A percentile compares a stretch with the other conserved stretches of the same genome.
Conservation (phyloP, 2,113 vertebrate genomes). For the Perca fluviatilis region DNA sequence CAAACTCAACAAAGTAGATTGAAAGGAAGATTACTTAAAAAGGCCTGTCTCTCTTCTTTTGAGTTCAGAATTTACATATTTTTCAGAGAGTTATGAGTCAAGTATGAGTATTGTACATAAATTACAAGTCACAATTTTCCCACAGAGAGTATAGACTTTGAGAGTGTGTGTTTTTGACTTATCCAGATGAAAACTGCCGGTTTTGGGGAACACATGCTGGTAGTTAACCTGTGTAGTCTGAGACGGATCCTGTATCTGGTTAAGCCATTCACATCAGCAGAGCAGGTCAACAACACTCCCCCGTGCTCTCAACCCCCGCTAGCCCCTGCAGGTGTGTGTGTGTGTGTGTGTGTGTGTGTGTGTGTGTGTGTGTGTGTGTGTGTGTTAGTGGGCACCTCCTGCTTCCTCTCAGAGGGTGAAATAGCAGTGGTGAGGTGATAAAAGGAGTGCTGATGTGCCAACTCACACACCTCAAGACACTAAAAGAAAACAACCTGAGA, state of each 20-base stretch:
- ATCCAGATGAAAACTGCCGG: slow-evolving; percentile 38
- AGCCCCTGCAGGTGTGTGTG: slow-evolving; percentile 66
- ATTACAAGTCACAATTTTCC: slow-evolving; percentile 11
- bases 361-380: slow-evolving; percentile 58
- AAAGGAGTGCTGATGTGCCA: slow-evolving; percentile 79
- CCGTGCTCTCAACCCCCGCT: slow-evolving; percentile 21
- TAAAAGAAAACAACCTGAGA: slow-evolving; percentile 64
- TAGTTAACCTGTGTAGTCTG: slow-evolving; percentile 71
- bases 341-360: slow-evolving; percentile 61
- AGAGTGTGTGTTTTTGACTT: slow-evolving; percentile 19
- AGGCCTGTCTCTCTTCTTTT: not conserved
- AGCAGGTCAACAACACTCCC: slow-evolving; percentile 52
- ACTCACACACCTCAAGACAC: slow-evolving; percentile 70
- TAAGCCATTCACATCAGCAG: slow-evolving; percentile 73
- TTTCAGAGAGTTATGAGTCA: not conserved
- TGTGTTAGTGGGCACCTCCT: slow-evolving; percentile 53
- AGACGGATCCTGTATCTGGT: slow-evolving; percentile 74
- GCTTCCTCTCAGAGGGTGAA: slow-evolving; percentile 69
- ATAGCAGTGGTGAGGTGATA: slow-evolving; percentile 70
- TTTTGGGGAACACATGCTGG: slow-evolving; percentile 58
- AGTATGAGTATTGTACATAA: not conserved
- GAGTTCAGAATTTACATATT: not conserved
- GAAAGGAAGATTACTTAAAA: not conserved
- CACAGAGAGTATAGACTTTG: slow-evolving; percentile 2
- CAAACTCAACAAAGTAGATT: not conserved